Percentiles rank a stretch among this genome's conserved stretches.
phyloP scores from a whole-genome alignment of 2,888 invertebrate genomes.

The Pycnomerus fuliginosus region DNA sequence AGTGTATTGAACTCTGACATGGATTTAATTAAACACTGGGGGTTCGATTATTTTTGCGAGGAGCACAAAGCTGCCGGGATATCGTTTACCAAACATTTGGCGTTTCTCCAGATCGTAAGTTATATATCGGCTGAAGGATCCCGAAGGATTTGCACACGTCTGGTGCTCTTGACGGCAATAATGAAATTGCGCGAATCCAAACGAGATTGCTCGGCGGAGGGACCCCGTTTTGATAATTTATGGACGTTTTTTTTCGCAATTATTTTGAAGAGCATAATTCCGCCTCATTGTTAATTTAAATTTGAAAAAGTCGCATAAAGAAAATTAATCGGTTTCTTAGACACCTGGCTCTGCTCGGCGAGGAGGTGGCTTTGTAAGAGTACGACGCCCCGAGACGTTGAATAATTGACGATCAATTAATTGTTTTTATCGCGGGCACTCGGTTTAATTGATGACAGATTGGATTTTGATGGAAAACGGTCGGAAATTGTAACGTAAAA shows the following conservation, averaged over 20 bases:
- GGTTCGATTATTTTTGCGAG: slow-evolving; percentile 2
- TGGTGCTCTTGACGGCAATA: slow-evolving; percentile 6
- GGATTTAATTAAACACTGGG: slow-evolving; percentile 5
- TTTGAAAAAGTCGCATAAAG: slow-evolving; percentile 21
- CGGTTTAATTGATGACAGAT: slow-evolving; percentile 27
- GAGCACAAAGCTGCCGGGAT: too few species aligned
- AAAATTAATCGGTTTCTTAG: slow-evolving; percentile 15
- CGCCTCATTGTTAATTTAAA: slow-evolving; percentile 12
- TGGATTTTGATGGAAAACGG: slow-evolving; percentile 20
- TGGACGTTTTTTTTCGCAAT: not conserved
- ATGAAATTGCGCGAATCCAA: too few species aligned
- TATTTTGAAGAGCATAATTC: not conserved
- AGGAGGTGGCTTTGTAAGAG: too few species aligned
- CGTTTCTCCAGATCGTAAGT: slow-evolving; percentile 4
- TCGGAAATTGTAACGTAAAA: not conserved
- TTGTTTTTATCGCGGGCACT: slow-evolving; percentile 18
- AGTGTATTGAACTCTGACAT: slow-evolving; percentile 7
- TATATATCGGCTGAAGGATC: slow-evolving; percentile 6
- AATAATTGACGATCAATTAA: slow-evolving; percentile 25
- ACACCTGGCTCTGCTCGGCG: slow-evolving; percentile 13
- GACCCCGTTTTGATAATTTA: too few species aligned
- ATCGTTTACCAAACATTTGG: slow-evolving; percentile 3
- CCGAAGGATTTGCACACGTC: slow-evolving; percentile 9
- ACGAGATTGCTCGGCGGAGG: too few species aligned
- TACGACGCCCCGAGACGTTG: slow-evolving; percentile 10